These are phyloP conservation scores for Chymomyza caudatula DNA, from an alignment of 2,888 invertebrate species.

Conservation along the genomic window DNA sequence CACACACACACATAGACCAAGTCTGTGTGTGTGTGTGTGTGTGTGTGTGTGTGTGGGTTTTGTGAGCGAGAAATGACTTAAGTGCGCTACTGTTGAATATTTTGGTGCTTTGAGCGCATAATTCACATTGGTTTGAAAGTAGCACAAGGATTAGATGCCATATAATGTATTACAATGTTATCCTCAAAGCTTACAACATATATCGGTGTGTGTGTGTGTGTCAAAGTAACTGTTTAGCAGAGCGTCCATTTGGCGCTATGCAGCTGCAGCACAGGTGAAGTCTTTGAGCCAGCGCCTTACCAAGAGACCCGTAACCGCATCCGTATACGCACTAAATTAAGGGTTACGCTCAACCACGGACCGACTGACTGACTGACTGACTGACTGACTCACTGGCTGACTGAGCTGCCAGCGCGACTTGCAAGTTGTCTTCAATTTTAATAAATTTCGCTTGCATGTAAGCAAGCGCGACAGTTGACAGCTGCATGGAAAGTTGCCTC, in stretches of 20 bases:
- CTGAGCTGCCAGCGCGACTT: constrained; percentile 32
- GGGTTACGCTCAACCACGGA: background rate
- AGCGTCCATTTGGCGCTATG: background rate
- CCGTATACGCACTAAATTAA: background rate
- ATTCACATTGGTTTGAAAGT: constrained; percentile 59
- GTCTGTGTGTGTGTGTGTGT: background rate
- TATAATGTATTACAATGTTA: constrained; percentile 47
- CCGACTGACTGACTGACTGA: constrained; percentile 1
- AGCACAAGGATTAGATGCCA: constrained; percentile 63
- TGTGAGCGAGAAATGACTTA: constrained; percentile 25
- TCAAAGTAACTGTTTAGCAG: background rate
- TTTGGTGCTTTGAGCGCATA: constrained; percentile 49
- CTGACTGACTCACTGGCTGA: constrained; percentile 34
- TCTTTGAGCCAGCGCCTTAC: background rate
- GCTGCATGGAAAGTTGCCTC: constrained; percentile 24
- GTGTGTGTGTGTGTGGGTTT: background rate
- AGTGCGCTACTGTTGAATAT: constrained; percentile 35
- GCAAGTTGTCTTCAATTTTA: constrained; percentile 59
- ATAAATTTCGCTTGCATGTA: constrained; percentile 58
- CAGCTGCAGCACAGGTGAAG: background rate
- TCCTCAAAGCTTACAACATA: constrained; percentile 44
- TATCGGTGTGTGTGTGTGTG: constrained; percentile 20
- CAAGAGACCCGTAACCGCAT: background rate
- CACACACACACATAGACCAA: background rate
- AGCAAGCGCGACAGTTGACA: constrained; percentile 64